Base-by-base conservation (phyloP, 2,797 vertebrate genomes). In the Coilia nasus region DNA sequence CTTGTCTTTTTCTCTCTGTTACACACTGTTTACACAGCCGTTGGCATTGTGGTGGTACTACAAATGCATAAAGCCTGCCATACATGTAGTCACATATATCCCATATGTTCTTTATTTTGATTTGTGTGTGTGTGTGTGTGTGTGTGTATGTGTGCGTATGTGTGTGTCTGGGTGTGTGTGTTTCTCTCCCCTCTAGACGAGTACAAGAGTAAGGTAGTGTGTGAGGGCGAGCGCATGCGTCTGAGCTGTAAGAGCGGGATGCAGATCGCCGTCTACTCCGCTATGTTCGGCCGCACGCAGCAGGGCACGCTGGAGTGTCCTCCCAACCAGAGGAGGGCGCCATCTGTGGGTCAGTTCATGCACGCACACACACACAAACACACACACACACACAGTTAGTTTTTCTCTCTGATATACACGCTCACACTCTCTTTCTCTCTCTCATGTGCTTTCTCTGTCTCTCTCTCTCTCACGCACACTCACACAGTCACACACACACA, bases 171-270 rank as follows among this genome's bases (percentile, higher is more conserved):
- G 1, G 7, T 9, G 14, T 54, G 50, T 54, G 9, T 54, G 2
- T 54, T 7, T 54, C 50, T 54, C 14, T 19, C 14, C 6, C 15
- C 28, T 35, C 10, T 89, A 98, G 97, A 97, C 86, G 97, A 97
- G 92, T 97, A 97, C 89, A 97, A 97, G 92, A 97, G 96, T 88
- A 97, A 97, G 91, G 96, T 97, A 87, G 97, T 95, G 84, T 98
- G 97, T 85, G 97, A 98, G 92, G 97, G 96, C 31, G 96, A 98
- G 92, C 95, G 95, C 88, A 93, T 98, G 94, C 95, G 93, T 91
- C 92, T 98, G 85, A 97, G 93, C 94, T 98, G 97, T 90, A 97
- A 97, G 90, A 93, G 94, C 41, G 96, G 96, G 17, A 97, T 95
- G 95, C 96, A 97, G 92, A 97, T 98, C 57, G 96, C 95, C 0